A percentile compares a stretch with the other conserved stretches of the same genome.
phyloP scores from a whole-genome alignment of 1,140 invertebrate species.

The Diachasmimorpha longicaudata region DNA sequence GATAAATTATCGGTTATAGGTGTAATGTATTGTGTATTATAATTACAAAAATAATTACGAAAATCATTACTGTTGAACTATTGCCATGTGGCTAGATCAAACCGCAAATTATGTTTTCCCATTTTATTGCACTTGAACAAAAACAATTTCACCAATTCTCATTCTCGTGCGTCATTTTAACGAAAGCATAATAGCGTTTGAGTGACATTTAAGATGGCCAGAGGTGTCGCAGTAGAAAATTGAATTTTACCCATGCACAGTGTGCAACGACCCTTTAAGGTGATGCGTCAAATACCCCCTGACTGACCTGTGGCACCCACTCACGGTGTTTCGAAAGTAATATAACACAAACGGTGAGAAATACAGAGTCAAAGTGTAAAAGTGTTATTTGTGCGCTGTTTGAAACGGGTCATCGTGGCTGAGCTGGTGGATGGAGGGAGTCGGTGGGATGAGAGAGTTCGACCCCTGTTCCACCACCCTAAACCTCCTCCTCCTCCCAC shows the following conservation, averaged over 20 bases:
- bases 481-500: no score
- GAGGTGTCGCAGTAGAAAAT: conserved; percentile 9
- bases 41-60: no score
- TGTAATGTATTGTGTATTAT: neutral
- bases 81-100: neutral
- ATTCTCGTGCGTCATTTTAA: neutral
- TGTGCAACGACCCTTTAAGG: neutral
- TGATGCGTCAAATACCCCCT: neutral
- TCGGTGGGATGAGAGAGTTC: conserved; percentile 9
- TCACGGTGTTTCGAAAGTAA: neutral
- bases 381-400: conserved; percentile 40
- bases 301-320: neutral
- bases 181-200: conserved; percentile 8
- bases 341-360: neutral
- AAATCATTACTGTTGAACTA: no score
- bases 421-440: neutral
- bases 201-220: conserved; percentile 13
- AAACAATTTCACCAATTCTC: neutral
- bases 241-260: conserved; percentile 11
- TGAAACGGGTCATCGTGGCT: neutral
- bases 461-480: conserved; percentile 40
- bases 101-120: no score
- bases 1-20: neutral
- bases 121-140: neutral
- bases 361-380: conserved; percentile 40